Evolutionary conservation across 92 coral and sea anemone species (phyloP), one percentile per base, ranked within the genome.

Genomic region (Desmophyllum pertusum): DNA sequence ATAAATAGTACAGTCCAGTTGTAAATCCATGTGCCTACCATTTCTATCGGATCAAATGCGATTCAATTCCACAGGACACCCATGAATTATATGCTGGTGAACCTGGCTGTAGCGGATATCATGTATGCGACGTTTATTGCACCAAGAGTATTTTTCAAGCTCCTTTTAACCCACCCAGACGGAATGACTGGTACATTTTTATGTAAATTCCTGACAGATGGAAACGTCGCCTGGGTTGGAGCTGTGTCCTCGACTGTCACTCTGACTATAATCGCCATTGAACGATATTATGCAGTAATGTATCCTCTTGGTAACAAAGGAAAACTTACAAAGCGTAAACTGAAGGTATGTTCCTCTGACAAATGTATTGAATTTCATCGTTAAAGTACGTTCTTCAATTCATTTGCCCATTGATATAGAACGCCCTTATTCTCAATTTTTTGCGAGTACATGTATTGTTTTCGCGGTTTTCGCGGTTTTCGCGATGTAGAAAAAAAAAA

Each of bases 91-190:
- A 29, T 57, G 3, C 65, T 57, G 21, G 10, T 57, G 30, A 57
- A 57, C 65, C 65, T 65, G 70, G 70, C 70, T 30, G 40, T 35
- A 65, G 70, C 40, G 39, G 70, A 65, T 15, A 65, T 65, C 40
- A 30, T 65, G 21, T 65, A 8, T 40, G 38, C 70, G 21, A 15
- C 19, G 38, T 65, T 65, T 35, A 30, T 30, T 15, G 6, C 40
- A 6, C 70, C 70, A 3, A 65, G 10, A 35, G n/a, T 65, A 3
- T 6, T 65, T 65, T 35, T 17, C 35, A n/a, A 27, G 39, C 10
- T 35, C 29, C 13, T 21, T 59, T 25, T 23, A 3, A 9, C 14
- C n/a, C 70, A 65, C 40, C 70, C 70, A 30, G 70, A 31, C 38
- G 70, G 70, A 40, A 11, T 65, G 40, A 65, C 40, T 30, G 70